Percentiles rank a stretch among this genome's conserved stretches.
phyloP scores from a whole-genome alignment of 2,888 invertebrate genomes.

The Tetragonula carbonaria region DNA sequence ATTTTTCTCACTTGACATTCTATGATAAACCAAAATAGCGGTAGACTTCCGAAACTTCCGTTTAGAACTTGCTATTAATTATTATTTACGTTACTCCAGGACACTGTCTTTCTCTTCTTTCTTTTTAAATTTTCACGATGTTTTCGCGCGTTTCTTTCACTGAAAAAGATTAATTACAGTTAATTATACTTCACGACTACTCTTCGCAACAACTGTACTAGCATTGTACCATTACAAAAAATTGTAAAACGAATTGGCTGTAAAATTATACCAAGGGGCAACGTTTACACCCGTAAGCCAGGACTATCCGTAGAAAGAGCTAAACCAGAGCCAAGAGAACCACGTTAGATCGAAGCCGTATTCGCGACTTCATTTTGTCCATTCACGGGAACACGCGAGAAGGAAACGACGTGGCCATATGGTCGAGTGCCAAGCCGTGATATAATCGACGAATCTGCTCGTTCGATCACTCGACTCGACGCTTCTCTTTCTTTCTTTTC shows the following conservation, averaged over 20 bases:
- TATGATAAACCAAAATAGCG: neutral
- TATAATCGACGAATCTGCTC: conserved; percentile 63
- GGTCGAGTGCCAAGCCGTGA: conserved; percentile 63
- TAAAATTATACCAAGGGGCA: no score
- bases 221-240: neutral
- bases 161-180: neutral
- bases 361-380: conserved; percentile 45
- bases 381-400: conserved; percentile 41
- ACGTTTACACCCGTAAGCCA: conserved; percentile 1
- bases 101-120: neutral
- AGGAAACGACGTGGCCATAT: conserved; percentile 8
- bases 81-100: neutral
- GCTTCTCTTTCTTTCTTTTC: neutral
- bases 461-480: neutral
- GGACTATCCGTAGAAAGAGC: neutral
- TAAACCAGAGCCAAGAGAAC: neutral
- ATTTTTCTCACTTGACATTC: conserved; percentile 3
- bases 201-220: neutral
- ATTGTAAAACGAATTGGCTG: neutral
- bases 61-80: neutral
- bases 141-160: neutral
- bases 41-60: neutral
- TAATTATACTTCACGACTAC: neutral
- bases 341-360: neutral
- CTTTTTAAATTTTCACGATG: neutral